These are phyloP conservation scores for Nycteola revayana DNA, from an alignment of 2,888 invertebrate species.

Conservation along the genomic window DNA sequence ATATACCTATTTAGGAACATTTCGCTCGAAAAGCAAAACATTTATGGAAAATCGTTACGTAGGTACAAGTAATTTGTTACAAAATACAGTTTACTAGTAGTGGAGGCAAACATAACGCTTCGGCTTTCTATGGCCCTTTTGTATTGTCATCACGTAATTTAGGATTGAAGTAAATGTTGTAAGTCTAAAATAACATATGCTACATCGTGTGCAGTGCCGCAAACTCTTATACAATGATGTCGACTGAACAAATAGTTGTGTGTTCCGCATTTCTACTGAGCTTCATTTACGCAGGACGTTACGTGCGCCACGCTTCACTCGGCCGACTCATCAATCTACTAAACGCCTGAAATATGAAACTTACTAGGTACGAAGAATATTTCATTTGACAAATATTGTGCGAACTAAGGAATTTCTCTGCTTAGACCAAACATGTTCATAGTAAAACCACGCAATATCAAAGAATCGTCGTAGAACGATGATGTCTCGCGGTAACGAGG, in stretches of 20 bases:
- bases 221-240: constrained; percentile 81
- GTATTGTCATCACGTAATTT: constrained; percentile 75
- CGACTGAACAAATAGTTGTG: constrained; percentile 77
- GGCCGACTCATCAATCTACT: constrained; percentile 43
- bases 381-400: too few species aligned
- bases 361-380: too few species aligned
- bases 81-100: constrained; percentile 29
- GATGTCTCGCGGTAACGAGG: constrained; percentile 46
- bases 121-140: constrained; percentile 55
- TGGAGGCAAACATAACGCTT: constrained; percentile 28
- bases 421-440: too few species aligned
- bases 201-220: constrained; percentile 66
- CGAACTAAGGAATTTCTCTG: too few species aligned
- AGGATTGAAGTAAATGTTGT: constrained; percentile 75
- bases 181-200: constrained; percentile 78
- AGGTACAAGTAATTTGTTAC: constrained; percentile 21
- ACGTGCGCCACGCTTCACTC: constrained; percentile 54
- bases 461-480: constrained; percentile 32
- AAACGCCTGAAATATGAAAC: constrained; percentile 29
- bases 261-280: constrained; percentile 81
- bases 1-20: too few species aligned
- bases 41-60: too few species aligned
- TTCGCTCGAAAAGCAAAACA: too few species aligned
- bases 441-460: constrained; percentile 27
- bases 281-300: constrained; percentile 73